A percentile compares a stretch with the other conserved stretches of the same genome.
These are phyloP conservation scores for Podargus strigoides DNA, from an alignment of 2,797 vertebrate genomes.

Conservation along the genomic window DNA sequence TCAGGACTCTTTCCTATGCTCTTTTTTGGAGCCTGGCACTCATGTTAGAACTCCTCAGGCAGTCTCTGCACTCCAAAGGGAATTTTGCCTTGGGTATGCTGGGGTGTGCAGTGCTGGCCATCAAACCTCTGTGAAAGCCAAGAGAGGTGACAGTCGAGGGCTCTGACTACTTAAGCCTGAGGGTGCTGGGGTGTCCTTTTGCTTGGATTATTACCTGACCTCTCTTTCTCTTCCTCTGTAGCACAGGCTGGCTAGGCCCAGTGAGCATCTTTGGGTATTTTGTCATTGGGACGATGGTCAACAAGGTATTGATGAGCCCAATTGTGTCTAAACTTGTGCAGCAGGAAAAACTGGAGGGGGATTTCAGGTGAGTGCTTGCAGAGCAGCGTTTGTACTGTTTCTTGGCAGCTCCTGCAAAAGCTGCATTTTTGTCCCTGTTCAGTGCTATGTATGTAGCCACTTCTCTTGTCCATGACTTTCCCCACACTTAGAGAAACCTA, in stretches of 20 bases:
- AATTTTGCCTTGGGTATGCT: not conserved
- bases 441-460: not conserved
- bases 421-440: not conserved
- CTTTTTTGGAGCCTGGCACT: not conserved
- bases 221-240: slow-evolving; percentile 55
- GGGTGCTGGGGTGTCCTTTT: not conserved
- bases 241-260: slow-evolving; percentile 94
- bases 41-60: not conserved
- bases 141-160: not conserved
- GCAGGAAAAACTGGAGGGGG: slow-evolving; percentile 95
- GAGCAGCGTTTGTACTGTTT: not conserved
- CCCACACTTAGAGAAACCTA: not conserved
- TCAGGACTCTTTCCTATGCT: not conserved
- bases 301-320: slow-evolving; percentile 92
- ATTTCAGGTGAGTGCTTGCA: slow-evolving; percentile 85
- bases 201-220: not conserved
- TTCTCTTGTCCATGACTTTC: not conserved
- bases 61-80: not conserved
- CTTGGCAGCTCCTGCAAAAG: not conserved
- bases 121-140: not conserved
- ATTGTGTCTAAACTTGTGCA: slow-evolving; percentile 89
- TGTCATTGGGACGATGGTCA: slow-evolving; percentile 85
- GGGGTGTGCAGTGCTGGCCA: not conserved
- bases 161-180: not conserved
- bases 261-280: slow-evolving; percentile 93